Evolutionary conservation across 2,888 invertebrate species (phyloP), one percentile per base, ranked within the genome.

Genomic region (Glyphotaelius pellucidus): DNA sequence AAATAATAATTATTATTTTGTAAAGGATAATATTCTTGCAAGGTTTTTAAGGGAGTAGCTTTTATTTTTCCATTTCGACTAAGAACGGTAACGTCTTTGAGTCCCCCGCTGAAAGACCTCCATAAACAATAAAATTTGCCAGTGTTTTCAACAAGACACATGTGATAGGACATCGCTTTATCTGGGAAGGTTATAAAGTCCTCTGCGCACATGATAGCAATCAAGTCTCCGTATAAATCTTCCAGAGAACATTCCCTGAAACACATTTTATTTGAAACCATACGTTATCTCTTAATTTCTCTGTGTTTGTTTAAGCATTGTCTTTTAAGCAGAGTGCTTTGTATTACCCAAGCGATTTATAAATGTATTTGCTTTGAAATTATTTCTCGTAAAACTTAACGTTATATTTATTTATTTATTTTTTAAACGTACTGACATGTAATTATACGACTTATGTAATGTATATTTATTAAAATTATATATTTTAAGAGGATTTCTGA

Each of bases 221-320:
- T 85, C 85, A 38, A 38, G 38, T 85, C 85, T 42, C 35, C 38
- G n/a, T n/a, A 85, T 85, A 85, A 85, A 85, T 85, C 85, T 85
- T 32, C 38, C 67, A 81, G 32, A 3, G 81, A 81, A 32, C 67
- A 67, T 67, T 67, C 67, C 67, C 25, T 25, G 67, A 67, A 67
- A 67, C 67, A 67, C 67, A 67, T 67, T 67, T 67, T 67, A 67
- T 67, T 67, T 25, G 67, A 67, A n/a, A 25, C 67, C 25, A 25
- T 67, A 67, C 7, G 67, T 67, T 67, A 67, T 67, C 67, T 67
- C 67, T 67, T 67, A 67, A 67, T 67, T 67, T 67, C 67, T 67
- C 25, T 67, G 19, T 67, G 25, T 67, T 67, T 67, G 25, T 67
- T 67, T 67, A 25, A 67, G 67, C 25, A 67, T 67, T 25, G 52